Conservation (phyloP, 2,113 vertebrate genomes). For the Saccopteryx bilineata region DNA sequence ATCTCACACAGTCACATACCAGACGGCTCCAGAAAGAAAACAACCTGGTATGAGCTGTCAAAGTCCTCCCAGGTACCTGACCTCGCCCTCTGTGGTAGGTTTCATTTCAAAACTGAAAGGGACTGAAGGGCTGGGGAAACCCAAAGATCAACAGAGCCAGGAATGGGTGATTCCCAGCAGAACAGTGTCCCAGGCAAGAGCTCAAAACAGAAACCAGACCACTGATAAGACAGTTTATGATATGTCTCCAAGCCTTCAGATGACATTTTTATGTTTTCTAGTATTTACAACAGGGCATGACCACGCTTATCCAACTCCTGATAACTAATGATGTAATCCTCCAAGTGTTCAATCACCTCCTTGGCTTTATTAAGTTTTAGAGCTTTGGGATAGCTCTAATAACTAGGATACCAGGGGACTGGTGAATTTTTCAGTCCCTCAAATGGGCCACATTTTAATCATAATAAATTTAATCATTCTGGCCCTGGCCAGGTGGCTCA, state of each 20-base stretch:
- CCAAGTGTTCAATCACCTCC: slow-evolving; percentile 29
- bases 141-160: slow-evolving; percentile 73
- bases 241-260: slow-evolving; percentile 71
- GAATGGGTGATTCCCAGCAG: slow-evolving; percentile 77
- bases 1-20: slow-evolving; percentile 60
- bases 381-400: neutral
- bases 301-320: slow-evolving; percentile 56
- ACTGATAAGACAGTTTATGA: slow-evolving; percentile 80
- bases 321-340: slow-evolving; percentile 58
- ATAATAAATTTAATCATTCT: slow-evolving; percentile 14
- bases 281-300: slow-evolving; percentile 67
- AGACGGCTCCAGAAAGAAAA: slow-evolving; percentile 63
- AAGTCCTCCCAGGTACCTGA: slow-evolving; percentile 70
- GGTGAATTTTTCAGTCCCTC: neutral
- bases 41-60: slow-evolving; percentile 72
- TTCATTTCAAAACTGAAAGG: slow-evolving; percentile 84
- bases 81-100: slow-evolving; percentile 66
- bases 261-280: slow-evolving; percentile 61
- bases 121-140: slow-evolving; percentile 75
- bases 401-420: neutral
- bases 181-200: slow-evolving; percentile 62
- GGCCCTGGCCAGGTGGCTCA: no score
- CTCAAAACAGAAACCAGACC: slow-evolving; percentile 82
- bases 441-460: slow-evolving; percentile 22
- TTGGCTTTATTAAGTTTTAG: slow-evolving; percentile 59